These are phyloP conservation scores for Panthera uncia DNA, from an alignment of 2,113 vertebrate genomes.

Conservation along the genomic window DNA sequence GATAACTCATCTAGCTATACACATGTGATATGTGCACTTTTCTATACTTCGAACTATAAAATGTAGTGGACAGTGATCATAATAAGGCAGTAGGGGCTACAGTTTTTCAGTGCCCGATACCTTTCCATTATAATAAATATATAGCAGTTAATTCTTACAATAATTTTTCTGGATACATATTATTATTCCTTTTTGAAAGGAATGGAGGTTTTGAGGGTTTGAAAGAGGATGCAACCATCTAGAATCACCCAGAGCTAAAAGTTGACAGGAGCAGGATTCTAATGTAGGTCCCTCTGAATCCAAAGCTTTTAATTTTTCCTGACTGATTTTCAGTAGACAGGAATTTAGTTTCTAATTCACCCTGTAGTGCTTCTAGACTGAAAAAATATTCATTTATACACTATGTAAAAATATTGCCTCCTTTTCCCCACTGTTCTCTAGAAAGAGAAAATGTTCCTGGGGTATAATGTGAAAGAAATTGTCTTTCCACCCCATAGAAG, in stretches of 20 bases:
- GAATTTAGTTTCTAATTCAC: not conserved
- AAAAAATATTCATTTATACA: not conserved
- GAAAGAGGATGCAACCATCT: not conserved
- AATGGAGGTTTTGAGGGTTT: not conserved
- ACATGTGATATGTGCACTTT: not conserved
- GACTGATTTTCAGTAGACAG: not conserved
- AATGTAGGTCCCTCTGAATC: not conserved
- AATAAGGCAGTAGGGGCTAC: not conserved
- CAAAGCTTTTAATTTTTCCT: not conserved
- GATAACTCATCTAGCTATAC: not conserved
- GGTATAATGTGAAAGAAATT: not conserved
- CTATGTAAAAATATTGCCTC: not conserved
- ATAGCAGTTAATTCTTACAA: not conserved
- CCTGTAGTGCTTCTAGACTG: not conserved
- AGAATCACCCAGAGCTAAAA: not conserved
- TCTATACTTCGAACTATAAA: not conserved
- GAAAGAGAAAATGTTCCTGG: not conserved
- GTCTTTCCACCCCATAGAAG: not conserved
- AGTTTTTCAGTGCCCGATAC: not conserved
- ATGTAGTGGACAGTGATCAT: not conserved
- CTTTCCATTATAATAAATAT: not conserved
- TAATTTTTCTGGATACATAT: not conserved
- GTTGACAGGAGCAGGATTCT: not conserved
- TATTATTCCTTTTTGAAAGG: not conserved
- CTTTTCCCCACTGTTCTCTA: not conserved